Conservation (phyloP, 23 tunicate genomes). For the Corella eumyota region DNA sequence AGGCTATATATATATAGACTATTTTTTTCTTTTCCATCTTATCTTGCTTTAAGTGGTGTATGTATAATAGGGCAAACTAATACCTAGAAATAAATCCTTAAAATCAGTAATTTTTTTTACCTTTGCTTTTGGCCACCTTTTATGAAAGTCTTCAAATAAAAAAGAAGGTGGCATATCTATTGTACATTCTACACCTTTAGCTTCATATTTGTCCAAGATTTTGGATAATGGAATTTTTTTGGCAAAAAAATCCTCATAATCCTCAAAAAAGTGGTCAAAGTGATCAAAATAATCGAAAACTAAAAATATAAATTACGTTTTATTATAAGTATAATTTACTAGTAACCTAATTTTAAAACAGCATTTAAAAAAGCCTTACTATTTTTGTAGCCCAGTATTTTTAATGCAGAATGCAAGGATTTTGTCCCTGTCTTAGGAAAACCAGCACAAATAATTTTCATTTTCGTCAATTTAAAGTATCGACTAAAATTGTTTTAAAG, state of each 20-base stretch:
- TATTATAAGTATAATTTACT: not conserved
- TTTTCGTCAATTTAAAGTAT: not conserved
- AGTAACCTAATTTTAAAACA: not conserved
- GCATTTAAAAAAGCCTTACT: constrained; percentile 14
- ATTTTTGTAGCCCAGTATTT: constrained; percentile 14
- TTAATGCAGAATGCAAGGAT: constrained; percentile 16
- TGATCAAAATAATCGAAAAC: constrained; percentile 41
- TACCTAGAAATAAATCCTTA: too few relatives aligned
- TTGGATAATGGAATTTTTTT: not conserved
- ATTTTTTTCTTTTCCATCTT: too few relatives aligned
- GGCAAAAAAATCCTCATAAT: constrained; percentile 10
- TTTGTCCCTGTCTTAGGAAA: constrained; percentile 48
- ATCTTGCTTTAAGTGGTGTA: too few relatives aligned
- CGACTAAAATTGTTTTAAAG: not conserved
- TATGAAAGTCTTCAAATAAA: constrained; percentile 28
- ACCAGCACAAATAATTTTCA: constrained; percentile 41
- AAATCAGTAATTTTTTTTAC: too few relatives aligned
- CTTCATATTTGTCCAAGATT: constrained; percentile 32
- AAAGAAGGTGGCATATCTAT: constrained; percentile 50
- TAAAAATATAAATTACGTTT: not conserved
- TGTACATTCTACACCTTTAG: constrained; percentile 8
- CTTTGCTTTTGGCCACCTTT: constrained; percentile 40
- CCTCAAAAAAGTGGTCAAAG: constrained; percentile 21
- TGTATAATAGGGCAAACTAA: too few relatives aligned
- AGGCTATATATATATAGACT: too few relatives aligned